A percentile compares a stretch with the other conserved stretches of the same genome.
Evolutionary conservation across 2,113 vertebrate species (phyloP).

Genomic region (Rhombomys opimus): DNA sequence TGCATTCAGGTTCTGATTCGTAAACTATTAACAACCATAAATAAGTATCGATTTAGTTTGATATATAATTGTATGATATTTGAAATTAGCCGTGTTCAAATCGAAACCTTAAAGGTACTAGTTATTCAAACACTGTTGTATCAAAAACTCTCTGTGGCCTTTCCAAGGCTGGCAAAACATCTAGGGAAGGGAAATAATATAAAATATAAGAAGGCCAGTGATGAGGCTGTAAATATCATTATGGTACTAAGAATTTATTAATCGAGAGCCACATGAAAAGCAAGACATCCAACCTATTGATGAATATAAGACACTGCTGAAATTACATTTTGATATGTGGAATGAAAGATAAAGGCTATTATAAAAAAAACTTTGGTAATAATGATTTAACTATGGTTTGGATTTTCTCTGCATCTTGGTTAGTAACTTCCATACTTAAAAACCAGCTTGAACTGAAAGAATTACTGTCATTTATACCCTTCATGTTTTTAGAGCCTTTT

Average conservation of each 20-base stretch:
- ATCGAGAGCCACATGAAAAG: background rate
- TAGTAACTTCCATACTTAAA: background rate
- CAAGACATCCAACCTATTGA: background rate
- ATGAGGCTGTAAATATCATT: rapidly evolving
- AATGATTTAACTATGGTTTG: background rate
- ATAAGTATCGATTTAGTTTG: background rate
- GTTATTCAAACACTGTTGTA: background rate
- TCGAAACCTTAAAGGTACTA: background rate
- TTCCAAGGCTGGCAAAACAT: background rate
- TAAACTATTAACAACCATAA: background rate
- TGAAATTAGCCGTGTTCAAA: no score
- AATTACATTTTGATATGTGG: background rate
- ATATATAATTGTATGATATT: background rate
- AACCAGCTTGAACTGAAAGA: background rate
- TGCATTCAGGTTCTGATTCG: background rate
- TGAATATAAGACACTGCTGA: background rate
- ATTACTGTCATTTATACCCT: background rate
- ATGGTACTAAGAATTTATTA: background rate
- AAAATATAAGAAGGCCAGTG: background rate
- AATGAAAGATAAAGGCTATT: background rate
- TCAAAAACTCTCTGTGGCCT: background rate
- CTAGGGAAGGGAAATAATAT: background rate
- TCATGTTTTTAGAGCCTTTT: background rate
- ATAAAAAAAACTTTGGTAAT: background rate
- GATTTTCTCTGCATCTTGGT: background rate